Evolutionary conservation across 2,797 vertebrate genomes (phyloP).

Genomic region (Discoglossus pictus): DNA sequence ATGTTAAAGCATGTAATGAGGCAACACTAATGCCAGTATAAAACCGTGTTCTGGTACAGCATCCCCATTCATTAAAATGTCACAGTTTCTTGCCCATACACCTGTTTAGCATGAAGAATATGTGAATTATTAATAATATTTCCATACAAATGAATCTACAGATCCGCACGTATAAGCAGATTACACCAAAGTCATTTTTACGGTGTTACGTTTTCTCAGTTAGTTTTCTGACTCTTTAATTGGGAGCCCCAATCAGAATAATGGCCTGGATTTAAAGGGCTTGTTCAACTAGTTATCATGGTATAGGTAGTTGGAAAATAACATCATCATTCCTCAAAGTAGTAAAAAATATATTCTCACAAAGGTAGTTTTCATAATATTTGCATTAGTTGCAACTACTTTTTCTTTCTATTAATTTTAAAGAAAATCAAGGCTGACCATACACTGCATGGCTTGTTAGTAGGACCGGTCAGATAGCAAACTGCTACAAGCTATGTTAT

Average conservation of each 20-base stretch:
- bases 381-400: not conserved
- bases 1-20: no score
- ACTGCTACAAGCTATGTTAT: no score
- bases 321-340: no score
- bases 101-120: conserved; percentile 6
- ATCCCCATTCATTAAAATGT: conserved; percentile 38
- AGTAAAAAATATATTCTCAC: no score
- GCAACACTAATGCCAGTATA: not conserved
- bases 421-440: no score
- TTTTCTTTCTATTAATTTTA: not conserved
- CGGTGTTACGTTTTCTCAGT: no score
- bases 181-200: not conserved
- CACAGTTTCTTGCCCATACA: conserved; percentile 18
- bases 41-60: not conserved
- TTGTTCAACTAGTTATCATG: no score
- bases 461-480: no score
- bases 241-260: conserved; percentile 1
- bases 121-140: conserved; percentile 9
- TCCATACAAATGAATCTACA: conserved; percentile 26
- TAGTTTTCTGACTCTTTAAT: not conserved
- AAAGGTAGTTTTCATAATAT: no score
- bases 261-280: not conserved
- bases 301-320: no score
- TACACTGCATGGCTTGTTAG: no score
- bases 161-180: not conserved